phyloP scores from a whole-genome alignment of 2,797 vertebrate species.

The Sparidentex hasta region DNA sequence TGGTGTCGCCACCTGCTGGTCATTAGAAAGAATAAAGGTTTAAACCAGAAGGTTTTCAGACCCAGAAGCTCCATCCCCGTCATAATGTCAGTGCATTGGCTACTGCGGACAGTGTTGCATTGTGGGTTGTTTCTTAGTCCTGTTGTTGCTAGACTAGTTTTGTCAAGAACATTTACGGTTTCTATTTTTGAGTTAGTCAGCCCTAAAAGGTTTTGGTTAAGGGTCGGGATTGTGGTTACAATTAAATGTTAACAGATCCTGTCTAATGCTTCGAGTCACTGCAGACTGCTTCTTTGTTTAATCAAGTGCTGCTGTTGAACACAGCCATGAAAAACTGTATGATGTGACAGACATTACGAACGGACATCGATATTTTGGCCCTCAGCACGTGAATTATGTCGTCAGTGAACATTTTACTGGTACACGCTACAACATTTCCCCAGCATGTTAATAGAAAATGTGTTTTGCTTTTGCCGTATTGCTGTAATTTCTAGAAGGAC shows the following conservation, averaged over 20 bases:
- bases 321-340: neutral
- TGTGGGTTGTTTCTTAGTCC: neutral
- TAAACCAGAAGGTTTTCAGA: no score
- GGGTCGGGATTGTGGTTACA: neutral
- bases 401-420: neutral
- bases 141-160: neutral
- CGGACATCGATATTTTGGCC: neutral
- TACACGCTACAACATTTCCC: neutral
- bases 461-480: neutral
- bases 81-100: neutral
- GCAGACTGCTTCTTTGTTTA: neutral
- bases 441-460: neutral
- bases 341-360: neutral
- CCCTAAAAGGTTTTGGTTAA: neutral
- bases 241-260: neutral
- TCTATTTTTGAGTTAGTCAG: slow-evolving; percentile 1
- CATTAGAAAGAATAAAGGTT: no score
- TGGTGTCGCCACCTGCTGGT: no score
- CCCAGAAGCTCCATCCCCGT: no score
- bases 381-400: neutral
- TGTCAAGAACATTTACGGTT: neutral
- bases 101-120: neutral
- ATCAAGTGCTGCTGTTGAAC: neutral
- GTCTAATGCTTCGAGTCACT: neutral
- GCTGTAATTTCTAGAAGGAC: neutral